Percentiles rank a stretch among this genome's conserved stretches.
Evolutionary conservation across 2,888 invertebrate species (phyloP).

Genomic region (Artemia sp.): DNA sequence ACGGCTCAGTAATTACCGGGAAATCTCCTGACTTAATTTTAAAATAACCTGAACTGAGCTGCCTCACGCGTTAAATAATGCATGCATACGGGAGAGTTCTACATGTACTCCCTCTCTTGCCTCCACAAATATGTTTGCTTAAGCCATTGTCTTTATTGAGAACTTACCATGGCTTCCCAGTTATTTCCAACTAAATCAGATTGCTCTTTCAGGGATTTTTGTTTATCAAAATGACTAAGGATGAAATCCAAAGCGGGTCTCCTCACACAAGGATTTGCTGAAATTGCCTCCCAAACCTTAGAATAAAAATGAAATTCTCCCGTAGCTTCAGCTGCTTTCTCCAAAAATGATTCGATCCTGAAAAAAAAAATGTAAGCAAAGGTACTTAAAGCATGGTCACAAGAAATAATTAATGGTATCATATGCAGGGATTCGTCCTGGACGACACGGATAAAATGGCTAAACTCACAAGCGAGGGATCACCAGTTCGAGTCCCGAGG

Average conservation of each 20-base stretch:
- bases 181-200: conserved; percentile 64
- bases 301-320: conserved; percentile 63
- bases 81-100: no score
- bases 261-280: conserved; percentile 58
- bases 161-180: conserved; percentile 55
- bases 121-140: no score
- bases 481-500: no score
- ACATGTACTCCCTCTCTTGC: no score
- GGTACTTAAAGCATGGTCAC: background rate
- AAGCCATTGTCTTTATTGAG: background rate
- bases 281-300: conserved; percentile 70
- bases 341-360: background rate
- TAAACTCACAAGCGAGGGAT: no score
- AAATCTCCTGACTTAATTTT: no score
- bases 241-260: conserved; percentile 65
- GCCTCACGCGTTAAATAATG: no score
- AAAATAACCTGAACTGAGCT: no score
- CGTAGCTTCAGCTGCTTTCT: conserved; percentile 34
- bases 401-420: no score
- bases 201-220: conserved; percentile 60
- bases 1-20: no score
- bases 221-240: conserved; percentile 58
- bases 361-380: background rate
- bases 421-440: no score
- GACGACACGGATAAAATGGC: no score